Base-by-base conservation (phyloP, 2,113 vertebrate species). In the Carassius auratus region DNA sequence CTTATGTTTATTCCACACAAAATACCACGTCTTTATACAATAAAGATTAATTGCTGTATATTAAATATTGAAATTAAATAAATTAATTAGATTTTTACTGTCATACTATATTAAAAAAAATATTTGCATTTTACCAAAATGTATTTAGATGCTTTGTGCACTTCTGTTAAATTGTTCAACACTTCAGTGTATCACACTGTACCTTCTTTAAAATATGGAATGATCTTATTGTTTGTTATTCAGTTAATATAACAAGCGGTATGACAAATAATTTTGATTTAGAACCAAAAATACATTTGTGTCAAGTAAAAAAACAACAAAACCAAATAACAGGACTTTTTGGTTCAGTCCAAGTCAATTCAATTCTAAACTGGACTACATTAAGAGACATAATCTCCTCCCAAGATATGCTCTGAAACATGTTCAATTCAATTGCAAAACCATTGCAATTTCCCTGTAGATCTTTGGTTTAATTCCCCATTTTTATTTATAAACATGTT, bases 401-500 rank as follows among this genome's bases (percentile, higher is more conserved):
- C 68, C 42, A 45, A 45, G 42, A 45, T 3, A 45, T 45, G 9
- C 42, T 73, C 36, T 42, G 30, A 2, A 30, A 30, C 30, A 30
- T 30, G 30, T 30, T 30, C 30, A 30, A 2, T 30, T 30, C 30
- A 26, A 26, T 26, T 26, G 26, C 26, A 26, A 30, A 30, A 30
- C 59, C n/a, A 15, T 10, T 52, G 8, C 8, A 10, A 48, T 48
- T 48, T 21, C 19, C 10, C 9, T 15, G 17, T 55, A 12, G 42
- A 9, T 78, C 17, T 23, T 13, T 48, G 12, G 15, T 61, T 23
- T 36, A 33, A 84, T 52, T 74, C 23, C n/a, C 5, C 8, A 74
- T 42, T 84, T 86, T 81, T 92, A 91, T 92, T 93, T 93, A 89
- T 92, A 91, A 91, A 89, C 86, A 81, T 75, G 88, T 91, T 89